Conservation (phyloP, 2,888 invertebrate species). For the Drosophila paramelanica region DNA sequence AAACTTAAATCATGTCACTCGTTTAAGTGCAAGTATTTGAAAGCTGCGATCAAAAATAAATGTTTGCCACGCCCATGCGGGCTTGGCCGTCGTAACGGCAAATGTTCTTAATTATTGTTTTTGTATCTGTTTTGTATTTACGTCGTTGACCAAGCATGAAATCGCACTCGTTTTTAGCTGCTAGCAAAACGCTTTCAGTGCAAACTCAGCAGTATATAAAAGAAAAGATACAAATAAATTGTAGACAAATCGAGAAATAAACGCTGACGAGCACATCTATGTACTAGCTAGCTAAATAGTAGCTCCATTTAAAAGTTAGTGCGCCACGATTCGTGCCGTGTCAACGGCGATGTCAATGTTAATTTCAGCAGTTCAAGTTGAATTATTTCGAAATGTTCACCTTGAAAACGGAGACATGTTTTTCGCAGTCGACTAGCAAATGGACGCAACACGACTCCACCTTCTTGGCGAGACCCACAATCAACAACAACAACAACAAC, state of each 20-base stretch:
- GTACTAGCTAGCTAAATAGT: not conserved
- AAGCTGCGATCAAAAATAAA: not conserved
- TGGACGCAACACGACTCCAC: conserved; percentile 62
- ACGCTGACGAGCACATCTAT: conserved; percentile 11
- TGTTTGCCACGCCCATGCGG: not conserved
- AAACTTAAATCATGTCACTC: too few relatives aligned
- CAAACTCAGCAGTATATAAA: conserved; percentile 39
- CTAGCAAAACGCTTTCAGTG: conserved; percentile 19
- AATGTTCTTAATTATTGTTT: not conserved
- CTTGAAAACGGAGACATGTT: conserved; percentile 74
- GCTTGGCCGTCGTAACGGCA: not conserved
- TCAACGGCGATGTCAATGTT: conserved; percentile 78
- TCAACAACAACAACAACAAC: conserved; percentile 36
- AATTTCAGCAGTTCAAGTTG: conserved; percentile 80
- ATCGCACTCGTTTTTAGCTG: conserved; percentile 18
- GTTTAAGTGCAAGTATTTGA: not conserved
- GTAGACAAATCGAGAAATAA: conserved; percentile 25
- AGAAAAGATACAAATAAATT: conserved; percentile 6
- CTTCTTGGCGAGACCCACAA: conserved; percentile 51
- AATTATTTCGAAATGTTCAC: conserved; percentile 78
- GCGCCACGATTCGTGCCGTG: conserved; percentile 47
- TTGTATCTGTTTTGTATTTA: not conserved
- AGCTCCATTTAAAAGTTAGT: conserved; percentile 6
- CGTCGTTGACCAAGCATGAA: conserved; percentile 3
- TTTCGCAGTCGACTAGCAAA: conserved; percentile 52